A percentile compares a stretch with the other conserved stretches of the same genome.
phyloP scores from a whole-genome alignment of 2,888 invertebrate species.

The Chironomus riparius region DNA sequence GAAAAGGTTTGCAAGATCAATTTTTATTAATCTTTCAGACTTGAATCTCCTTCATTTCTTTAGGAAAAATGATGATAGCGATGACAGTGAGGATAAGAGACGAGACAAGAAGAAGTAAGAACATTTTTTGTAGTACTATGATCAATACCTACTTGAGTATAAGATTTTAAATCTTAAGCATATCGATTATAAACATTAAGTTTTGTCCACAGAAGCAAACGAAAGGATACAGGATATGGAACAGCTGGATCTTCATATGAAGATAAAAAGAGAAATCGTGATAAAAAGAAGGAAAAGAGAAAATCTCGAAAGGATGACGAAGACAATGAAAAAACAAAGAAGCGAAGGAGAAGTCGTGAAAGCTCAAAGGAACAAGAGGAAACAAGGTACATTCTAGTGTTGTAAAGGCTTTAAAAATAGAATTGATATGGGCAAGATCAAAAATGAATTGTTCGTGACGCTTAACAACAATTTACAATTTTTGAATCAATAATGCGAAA shows the following conservation, averaged over 20 bases:
- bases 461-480: too few species aligned
- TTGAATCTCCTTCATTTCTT: neutral
- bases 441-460: too few species aligned
- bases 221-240: conserved; percentile 60
- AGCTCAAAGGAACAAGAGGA: conserved; percentile 33
- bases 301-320: conserved; percentile 28
- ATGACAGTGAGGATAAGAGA: conserved; percentile 33
- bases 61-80: conserved; percentile 11
- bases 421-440: too few species aligned
- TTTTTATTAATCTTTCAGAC: conserved; percentile 31
- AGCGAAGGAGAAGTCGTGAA: conserved; percentile 30
- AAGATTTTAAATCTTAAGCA: too few species aligned
- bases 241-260: conserved; percentile 53
- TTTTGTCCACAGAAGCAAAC: conserved; percentile 27
- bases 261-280: conserved; percentile 33
- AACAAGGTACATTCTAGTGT: conserved; percentile 1
- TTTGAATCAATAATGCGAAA: too few species aligned
- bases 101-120: conserved; percentile 34
- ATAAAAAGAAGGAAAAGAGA: conserved; percentile 37
- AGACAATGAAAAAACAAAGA: conserved; percentile 27
- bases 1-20: conserved; percentile 33
- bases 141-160: too few species aligned
- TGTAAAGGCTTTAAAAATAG: too few species aligned
- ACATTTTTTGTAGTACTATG: too few species aligned
- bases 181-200: too few species aligned